Evolutionary conservation across 2,113 vertebrate species (phyloP), one percentile per base, ranked within the genome.

Genomic region (Brachyistius frenatus): DNA sequence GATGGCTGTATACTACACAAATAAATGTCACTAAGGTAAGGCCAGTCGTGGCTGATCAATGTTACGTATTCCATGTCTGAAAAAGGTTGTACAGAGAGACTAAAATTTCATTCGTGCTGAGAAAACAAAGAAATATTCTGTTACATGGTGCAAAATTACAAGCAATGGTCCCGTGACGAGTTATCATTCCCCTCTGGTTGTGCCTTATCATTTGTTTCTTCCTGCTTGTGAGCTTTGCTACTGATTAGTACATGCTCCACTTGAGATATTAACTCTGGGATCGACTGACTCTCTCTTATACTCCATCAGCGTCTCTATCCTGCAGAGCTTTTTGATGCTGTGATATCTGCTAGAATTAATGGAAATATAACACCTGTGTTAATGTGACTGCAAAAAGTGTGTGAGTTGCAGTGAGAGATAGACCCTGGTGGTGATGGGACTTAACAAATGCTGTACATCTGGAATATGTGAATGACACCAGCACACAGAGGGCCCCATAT

Each of bases 231-330:
- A 88, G 81, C 74, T 69, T 54, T 75, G 66, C 75, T 56, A 13
- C 78, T 87, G 88, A 84, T 87, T 90, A 83, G 13, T 81, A 60
- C 69, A 83, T 78, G 80, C 75, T 88, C 81, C 72, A 77, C 79
- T 84, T 84, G 87, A 63, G 72, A 89, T 69, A 85, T 92, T 90
- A 89, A 88, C 79, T 88, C 39, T 58, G 86, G 76, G 73, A 77
- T 85, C 82, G 50, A 78, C 68, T 73, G 66, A 84, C 77, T 66
- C 56, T 70, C 56, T 64, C 66, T 83, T 61, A 66, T 73, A 77
- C 76, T 55, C 76, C 56, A 67, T 32, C 52, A 30, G 54, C 83
- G 60, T 86, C 58, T 81, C 23, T 76, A 61, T 83, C 67, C 77
- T 15, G n/a, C 67, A 49, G 71, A 83, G 72, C 69, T 66, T 50